These are phyloP conservation scores for Drosophila insularis DNA, from an alignment of 1,140 invertebrate species.

Conservation along the genomic window DNA sequence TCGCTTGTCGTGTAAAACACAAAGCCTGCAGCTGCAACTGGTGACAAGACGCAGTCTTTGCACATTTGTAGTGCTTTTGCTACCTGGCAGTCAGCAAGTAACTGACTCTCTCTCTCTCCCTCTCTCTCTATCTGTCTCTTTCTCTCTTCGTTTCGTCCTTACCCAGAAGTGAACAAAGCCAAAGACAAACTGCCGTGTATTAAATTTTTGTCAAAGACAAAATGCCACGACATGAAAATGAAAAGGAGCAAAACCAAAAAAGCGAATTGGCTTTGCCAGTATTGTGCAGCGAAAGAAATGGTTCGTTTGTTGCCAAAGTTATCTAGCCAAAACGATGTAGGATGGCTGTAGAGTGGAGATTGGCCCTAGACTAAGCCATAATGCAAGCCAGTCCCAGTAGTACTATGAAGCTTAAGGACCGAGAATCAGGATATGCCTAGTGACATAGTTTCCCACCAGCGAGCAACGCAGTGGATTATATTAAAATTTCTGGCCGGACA, in stretches of 20 bases:
- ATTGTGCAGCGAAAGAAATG: constrained; percentile 39
- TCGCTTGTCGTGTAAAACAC: constrained; percentile 73
- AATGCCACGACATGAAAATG: constrained; percentile 57
- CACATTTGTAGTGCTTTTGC: constrained; percentile 56
- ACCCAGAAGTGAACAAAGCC: constrained; percentile 44
- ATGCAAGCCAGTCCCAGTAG: constrained; percentile 34
- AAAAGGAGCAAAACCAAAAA: constrained; percentile 13
- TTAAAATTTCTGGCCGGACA: constrained; percentile 73
- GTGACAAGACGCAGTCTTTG: constrained; percentile 64
- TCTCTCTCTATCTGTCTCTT: no score
- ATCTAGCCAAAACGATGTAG: constrained; percentile 34
- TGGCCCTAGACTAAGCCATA: constrained; percentile 42
- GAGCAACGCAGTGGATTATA: constrained; percentile 55
- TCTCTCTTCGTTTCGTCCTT: neutral
- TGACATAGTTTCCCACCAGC: constrained; percentile 62
- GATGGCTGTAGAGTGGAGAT: constrained; percentile 3
- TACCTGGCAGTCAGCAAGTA: neutral
- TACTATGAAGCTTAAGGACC: constrained; percentile 1
- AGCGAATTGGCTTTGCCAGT: constrained; percentile 59
- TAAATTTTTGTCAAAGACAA: constrained; percentile 78
- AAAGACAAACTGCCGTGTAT: constrained; percentile 77
- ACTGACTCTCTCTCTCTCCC: neutral
- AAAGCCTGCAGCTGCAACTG: constrained; percentile 63
- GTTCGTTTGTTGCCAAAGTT: constrained; percentile 57
- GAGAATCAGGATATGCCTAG: constrained; percentile 28